phyloP scores from a whole-genome alignment of 1,140 invertebrate species.

The Tenebrio molitor region DNA sequence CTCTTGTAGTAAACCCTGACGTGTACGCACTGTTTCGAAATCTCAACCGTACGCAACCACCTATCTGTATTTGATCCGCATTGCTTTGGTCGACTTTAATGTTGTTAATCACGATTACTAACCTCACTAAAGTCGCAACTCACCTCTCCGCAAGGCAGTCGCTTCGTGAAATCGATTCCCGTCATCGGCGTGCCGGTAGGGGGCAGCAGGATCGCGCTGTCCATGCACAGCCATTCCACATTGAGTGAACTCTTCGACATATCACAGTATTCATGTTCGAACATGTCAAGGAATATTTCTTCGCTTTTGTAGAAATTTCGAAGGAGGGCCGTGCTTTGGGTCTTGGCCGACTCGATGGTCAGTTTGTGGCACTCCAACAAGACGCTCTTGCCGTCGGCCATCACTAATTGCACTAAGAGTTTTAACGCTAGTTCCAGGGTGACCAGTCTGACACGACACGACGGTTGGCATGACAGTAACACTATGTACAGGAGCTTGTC shows the following conservation, averaged over 20 bases:
- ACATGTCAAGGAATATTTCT: conserved; percentile 99
- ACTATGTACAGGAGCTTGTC: conserved; percentile 87
- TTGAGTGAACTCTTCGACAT: conserved; percentile 90
- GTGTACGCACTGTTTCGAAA: too few relatives aligned
- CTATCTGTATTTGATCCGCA: too few relatives aligned
- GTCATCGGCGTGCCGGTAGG: conserved; percentile 98
- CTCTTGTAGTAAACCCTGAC: too few relatives aligned
- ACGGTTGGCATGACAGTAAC: conserved; percentile 85
- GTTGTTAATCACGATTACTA: too few relatives aligned
- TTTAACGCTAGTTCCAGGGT: conserved; percentile 91
- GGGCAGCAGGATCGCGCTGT: conserved; percentile 95
- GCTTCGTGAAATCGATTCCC: conserved; percentile 94
- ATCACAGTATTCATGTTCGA: conserved; percentile 97
- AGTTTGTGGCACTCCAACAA: conserved; percentile 76
- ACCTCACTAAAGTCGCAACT: too few relatives aligned
- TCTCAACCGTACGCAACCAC: too few relatives aligned
- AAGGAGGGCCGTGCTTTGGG: conserved; percentile 88
- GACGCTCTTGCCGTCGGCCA: conserved; percentile 69
- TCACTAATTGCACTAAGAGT: conserved; percentile 74
- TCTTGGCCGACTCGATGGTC: conserved; percentile 83
- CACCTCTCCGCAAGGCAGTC: conserved; percentile 96
- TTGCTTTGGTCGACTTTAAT: too few relatives aligned
- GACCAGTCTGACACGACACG: conserved; percentile 88
- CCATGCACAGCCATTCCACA: conserved; percentile 95
- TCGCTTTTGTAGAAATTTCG: conserved; percentile 98